Base-by-base conservation (phyloP, 2,888 invertebrate species). In the Lepidochrysops patricia region DNA sequence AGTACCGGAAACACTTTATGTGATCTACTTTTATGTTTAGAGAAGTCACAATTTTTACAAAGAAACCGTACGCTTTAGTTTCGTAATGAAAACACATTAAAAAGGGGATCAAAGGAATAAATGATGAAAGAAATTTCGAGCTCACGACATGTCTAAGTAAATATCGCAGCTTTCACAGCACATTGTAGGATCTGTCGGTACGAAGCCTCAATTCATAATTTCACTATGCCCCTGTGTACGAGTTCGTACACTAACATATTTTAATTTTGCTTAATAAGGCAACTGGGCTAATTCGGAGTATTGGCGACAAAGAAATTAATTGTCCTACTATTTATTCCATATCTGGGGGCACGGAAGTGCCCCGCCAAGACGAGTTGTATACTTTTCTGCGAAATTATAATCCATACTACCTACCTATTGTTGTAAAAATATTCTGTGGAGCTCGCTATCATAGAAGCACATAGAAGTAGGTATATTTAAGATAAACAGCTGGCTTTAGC, bases 81-180 rank as follows among this genome's bases (percentile, higher is more conserved):
- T 26, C 49, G 49, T 26, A 50, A 50, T 50, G 26, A 50, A 50
- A 50, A 50, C 13, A n/a, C 50, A 50, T 50, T 50, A 50, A 50
- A 50, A 50, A 26, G 13, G 13, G 25, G 26, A 50, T 50, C 50
- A 50, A 50, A 50, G 50, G 25, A 50, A 50, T 6, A 25, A 49
- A 25, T 26, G 26, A 25, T 26, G 26, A 26, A 50, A 50, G n/a
- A n/a, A 35, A 13, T 5, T 3, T 4, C 13, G 50, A 4, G 26
- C n/a, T 4, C n/a, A 25, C 12, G 37, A 37, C 37, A 15, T 37
- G 19, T 9, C 19, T 1, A 9, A 9, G 35, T 19, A 9, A 0
- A 19, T 43, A 43, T 9, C 3, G 9, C 19, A 9, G 15, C 7
- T 43, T 19, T 19, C 19, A 19, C 19, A 9, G 15, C 9, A 43